Evolutionary conservation across 2,888 invertebrate genomes (phyloP).

Genomic region (Spilarctia lutea): DNA sequence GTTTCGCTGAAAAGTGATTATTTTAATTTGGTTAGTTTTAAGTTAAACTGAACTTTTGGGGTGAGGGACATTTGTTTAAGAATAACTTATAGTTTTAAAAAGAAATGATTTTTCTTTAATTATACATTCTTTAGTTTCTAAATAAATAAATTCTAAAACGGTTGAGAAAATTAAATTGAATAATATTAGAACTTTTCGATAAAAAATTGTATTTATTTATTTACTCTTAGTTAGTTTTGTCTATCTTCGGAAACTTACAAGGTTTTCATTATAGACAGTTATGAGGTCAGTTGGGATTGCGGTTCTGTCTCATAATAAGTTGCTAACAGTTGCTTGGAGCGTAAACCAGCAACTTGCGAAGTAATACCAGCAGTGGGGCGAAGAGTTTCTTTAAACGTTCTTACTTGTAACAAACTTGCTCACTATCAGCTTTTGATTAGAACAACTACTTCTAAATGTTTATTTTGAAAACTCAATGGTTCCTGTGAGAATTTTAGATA

Average conservation of each 20-base stretch:
- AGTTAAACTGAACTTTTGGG: neutral
- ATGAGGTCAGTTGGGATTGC: slow-evolving; percentile 46
- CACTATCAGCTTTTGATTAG: slow-evolving; percentile 33
- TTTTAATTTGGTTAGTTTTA: neutral
- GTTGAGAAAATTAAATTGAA: neutral
- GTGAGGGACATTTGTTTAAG: no score
- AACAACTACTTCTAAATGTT: slow-evolving; percentile 33
- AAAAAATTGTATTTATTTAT: neutral
- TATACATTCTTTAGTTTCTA: neutral
- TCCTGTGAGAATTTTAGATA: neutral
- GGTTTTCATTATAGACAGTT: slow-evolving; percentile 39
- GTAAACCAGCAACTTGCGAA: slow-evolving; percentile 47
- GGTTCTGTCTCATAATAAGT: slow-evolving; percentile 58
- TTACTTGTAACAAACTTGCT: slow-evolving; percentile 32
- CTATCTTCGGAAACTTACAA: slow-evolving; percentile 29
- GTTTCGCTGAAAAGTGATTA: neutral
- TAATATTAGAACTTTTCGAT: neutral
- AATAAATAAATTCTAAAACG: neutral
- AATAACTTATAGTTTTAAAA: neutral
- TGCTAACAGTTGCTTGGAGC: slow-evolving; percentile 46
- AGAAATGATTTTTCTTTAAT: no score
- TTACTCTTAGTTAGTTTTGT: neutral
- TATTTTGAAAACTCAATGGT: slow-evolving; percentile 21
- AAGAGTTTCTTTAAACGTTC: slow-evolving; percentile 49
- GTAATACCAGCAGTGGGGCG: slow-evolving; percentile 51